phyloP scores from a whole-genome alignment of 92 coral and sea anemone genomes.

The Metridium senile region DNA sequence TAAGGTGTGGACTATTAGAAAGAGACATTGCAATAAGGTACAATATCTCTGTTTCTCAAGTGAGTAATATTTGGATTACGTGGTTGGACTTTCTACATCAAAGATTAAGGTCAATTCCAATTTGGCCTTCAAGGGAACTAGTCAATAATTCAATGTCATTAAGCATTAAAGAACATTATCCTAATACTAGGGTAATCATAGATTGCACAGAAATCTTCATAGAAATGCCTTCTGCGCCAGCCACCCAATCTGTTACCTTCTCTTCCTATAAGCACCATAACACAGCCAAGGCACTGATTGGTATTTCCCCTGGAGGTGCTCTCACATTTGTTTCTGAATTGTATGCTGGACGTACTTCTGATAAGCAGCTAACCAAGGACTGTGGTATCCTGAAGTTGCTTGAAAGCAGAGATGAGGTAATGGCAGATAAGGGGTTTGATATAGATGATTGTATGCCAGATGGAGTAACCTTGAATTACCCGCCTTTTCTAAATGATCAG shows the following conservation, averaged over 20 bases:
- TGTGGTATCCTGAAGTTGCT: slow-evolving; percentile 23
- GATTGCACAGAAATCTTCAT: slow-evolving; percentile 64
- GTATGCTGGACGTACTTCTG: slow-evolving; percentile 63
- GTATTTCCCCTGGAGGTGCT: slow-evolving; percentile 60
- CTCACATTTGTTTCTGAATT: slow-evolving; percentile 67
- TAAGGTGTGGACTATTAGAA: slow-evolving; percentile 51
- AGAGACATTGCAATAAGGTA: slow-evolving; percentile 6
- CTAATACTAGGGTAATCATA: slow-evolving; percentile 43
- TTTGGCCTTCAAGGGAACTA: slow-evolving; percentile 54
- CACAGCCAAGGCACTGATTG: slow-evolving; percentile 65
- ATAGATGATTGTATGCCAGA: slow-evolving; percentile 38
- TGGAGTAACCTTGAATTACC: slow-evolving; percentile 52
- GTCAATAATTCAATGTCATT: slow-evolving; percentile 55
- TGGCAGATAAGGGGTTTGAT: slow-evolving; percentile 42
- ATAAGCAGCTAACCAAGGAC: slow-evolving; percentile 42
- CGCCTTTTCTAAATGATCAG: slow-evolving; percentile 46
- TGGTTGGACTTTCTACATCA: slow-evolving; percentile 61
- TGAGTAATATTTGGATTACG: slow-evolving; percentile 49
- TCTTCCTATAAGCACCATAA: slow-evolving; percentile 53
- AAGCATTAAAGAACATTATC: slow-evolving; percentile 47
- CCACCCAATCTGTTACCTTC: slow-evolving; percentile 55
- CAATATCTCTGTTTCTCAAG: slow-evolving; percentile 47
- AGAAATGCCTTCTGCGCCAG: slow-evolving; percentile 55
- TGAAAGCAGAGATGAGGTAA: slow-evolving; percentile 49
- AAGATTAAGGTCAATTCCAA: slow-evolving; percentile 42